Base-by-base conservation (phyloP, 2,113 vertebrate genomes). In the Dasyprocta punctata region DNA sequence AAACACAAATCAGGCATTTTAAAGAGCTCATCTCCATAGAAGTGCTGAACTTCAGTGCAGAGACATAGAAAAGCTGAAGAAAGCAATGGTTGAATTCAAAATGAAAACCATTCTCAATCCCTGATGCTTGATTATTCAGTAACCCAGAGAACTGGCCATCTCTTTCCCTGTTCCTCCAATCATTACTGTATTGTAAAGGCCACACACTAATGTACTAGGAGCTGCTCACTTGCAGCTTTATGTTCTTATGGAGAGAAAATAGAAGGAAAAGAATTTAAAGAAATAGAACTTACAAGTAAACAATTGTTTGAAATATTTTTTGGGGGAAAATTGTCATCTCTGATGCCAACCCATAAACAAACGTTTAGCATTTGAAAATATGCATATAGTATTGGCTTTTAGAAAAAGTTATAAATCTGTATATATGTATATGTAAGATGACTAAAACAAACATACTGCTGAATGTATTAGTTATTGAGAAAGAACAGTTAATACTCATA, bases 21-120 rank as follows among this genome's bases (percentile, higher is more conserved):
- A 65, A 30, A 84, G 75, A 5, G 30, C 19, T 86, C 36, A 84
- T 89, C 69, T 94, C 89, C 61, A 89, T n/a, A 24, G 56, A 95
- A 90, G 44, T 1, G 0, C 52, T 96, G 61, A 89, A 41, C 41
- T 93, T 95, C 69, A 49, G 16, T 81, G 47, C 88, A 14, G 73
- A 89, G 44, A 63, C n/a, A 52, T 19, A 82, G 86, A 82, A 90
- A 92, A 75, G 73, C 36, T 41, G 58, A 90, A 96, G 77, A 83
- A 84, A 67, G n/a, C 54, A 86, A 38, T 52, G 77, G 19, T 92
- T 95, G 75, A 75, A 71, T 96, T 86, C 30, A 52, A 97, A 94
- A 89, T 92, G 89, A 97, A 95, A 97, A 94, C 16, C 83, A 96
- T 1, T 90, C 52, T 95, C 75, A 95, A 73, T 30, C 36, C 78